phyloP scores from a whole-genome alignment of 2,113 vertebrate species.

The Upupa epops region DNA sequence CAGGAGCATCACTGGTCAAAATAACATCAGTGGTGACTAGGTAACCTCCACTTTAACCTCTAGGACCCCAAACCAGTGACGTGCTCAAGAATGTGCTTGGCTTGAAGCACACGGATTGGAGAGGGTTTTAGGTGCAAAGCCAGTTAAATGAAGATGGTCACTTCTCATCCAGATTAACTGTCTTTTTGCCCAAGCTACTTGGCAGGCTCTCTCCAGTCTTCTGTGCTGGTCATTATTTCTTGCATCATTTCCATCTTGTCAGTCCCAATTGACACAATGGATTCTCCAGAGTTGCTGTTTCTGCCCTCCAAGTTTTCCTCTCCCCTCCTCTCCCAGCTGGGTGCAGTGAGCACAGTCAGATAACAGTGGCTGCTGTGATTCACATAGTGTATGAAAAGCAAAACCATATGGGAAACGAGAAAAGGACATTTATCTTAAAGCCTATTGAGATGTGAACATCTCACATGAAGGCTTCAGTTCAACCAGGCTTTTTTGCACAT shows the following conservation, averaged over 20 bases:
- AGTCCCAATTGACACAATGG: not conserved
- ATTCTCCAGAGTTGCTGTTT: not conserved
- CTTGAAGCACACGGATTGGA: not conserved
- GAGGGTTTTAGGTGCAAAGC: not conserved
- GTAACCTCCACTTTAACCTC: not conserved
- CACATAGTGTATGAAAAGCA: not conserved
- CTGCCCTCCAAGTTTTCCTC: not conserved
- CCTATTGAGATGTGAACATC: slow-evolving; percentile 23
- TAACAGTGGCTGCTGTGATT: not conserved
- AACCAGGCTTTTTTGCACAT: slow-evolving; percentile 9
- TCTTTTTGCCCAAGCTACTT: not conserved
- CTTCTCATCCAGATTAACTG: not conserved
- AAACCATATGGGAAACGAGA: slow-evolving; percentile 43
- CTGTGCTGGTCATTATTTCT: not conserved
- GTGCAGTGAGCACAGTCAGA: accelerated
- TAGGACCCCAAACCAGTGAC: not conserved
- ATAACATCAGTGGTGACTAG: not conserved
- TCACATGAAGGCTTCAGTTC: not conserved
- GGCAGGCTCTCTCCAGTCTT: not conserved
- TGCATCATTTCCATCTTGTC: not conserved
- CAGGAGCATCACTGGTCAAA: not conserved
- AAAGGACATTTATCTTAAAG: slow-evolving; percentile 29
- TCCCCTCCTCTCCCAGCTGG: not conserved
- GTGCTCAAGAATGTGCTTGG: not conserved
- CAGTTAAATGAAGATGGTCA: not conserved